phyloP scores from a whole-genome alignment of 2,797 vertebrate species.

The Myioborus melanocephalus region DNA sequence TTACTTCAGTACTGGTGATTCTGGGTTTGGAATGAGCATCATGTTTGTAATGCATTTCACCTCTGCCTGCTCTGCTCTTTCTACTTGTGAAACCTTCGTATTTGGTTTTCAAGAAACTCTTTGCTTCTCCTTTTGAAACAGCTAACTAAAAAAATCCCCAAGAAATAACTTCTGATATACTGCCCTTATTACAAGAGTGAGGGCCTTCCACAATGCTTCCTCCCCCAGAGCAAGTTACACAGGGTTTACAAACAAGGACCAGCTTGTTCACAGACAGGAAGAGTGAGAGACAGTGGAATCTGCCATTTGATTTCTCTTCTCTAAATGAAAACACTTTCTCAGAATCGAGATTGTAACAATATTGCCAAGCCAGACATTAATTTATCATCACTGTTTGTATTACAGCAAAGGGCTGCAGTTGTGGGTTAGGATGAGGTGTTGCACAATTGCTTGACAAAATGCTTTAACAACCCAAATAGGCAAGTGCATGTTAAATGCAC shows the following conservation, averaged over 20 bases:
- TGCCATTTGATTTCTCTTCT: conserved; percentile 25
- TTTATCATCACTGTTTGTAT: conserved; percentile 41
- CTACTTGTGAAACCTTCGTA: neutral
- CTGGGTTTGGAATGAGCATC: neutral
- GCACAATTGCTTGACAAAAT: neutral
- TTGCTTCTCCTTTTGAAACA: neutral
- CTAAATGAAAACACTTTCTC: conserved; percentile 20
- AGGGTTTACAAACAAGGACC: neutral
- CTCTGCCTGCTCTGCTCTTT: neutral
- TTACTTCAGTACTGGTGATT: neutral
- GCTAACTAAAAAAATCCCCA: neutral
- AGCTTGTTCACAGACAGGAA: conserved; percentile 11
- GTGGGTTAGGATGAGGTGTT: neutral
- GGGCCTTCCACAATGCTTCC: neutral
- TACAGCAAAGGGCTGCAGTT: neutral
- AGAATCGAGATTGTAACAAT: neutral
- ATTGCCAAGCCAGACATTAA: conserved; percentile 1
- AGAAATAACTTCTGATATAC: neutral
- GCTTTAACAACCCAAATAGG: neutral
- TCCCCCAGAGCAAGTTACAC: neutral
- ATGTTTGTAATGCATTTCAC: neutral
- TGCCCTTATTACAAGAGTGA: neutral
- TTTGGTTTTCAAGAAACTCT: neutral
- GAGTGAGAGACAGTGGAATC: conserved; percentile 30
- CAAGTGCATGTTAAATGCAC: neutral